Evolutionary conservation across 2,797 vertebrate genomes (phyloP).

Genomic region (Pogoniulus pusillus): DNA sequence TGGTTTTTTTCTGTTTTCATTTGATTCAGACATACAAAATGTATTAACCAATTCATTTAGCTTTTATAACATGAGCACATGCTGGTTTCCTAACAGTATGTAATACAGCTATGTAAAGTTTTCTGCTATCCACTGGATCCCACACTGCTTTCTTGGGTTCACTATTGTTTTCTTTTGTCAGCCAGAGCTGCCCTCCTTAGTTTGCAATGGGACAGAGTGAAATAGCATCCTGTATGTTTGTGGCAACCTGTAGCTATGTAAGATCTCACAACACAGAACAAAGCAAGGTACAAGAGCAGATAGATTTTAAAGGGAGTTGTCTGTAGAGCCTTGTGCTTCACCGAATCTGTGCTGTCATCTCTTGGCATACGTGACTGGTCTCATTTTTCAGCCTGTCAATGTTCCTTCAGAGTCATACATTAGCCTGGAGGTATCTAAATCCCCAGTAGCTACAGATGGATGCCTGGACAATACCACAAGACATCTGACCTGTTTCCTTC

Average conservation of each 20-base stretch:
- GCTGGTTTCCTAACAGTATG: accelerated
- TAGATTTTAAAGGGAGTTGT: not conserved
- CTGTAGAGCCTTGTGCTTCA: not conserved
- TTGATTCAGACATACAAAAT: not conserved
- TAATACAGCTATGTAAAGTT: not conserved
- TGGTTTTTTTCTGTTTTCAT: not conserved
- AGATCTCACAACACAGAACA: not conserved
- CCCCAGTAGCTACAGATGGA: not conserved
- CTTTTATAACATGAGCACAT: not conserved
- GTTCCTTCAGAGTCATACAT: not conserved
- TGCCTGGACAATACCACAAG: not conserved
- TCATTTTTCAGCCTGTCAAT: not conserved
- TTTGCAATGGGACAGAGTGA: not conserved
- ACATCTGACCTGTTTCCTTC: not conserved
- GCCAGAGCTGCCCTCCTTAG: not conserved
- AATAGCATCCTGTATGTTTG: accelerated
- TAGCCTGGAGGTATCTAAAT: not conserved
- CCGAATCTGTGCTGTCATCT: not conserved
- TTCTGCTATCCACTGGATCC: not conserved
- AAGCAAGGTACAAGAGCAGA: not conserved
- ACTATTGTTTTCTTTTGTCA: not conserved
- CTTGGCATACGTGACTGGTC: not conserved
- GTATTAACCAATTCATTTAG: not conserved
- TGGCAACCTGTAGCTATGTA: not conserved
- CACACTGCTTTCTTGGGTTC: not conserved